phyloP scores from a whole-genome alignment of 2,888 invertebrate genomes.

The Celastrina argiolus region DNA sequence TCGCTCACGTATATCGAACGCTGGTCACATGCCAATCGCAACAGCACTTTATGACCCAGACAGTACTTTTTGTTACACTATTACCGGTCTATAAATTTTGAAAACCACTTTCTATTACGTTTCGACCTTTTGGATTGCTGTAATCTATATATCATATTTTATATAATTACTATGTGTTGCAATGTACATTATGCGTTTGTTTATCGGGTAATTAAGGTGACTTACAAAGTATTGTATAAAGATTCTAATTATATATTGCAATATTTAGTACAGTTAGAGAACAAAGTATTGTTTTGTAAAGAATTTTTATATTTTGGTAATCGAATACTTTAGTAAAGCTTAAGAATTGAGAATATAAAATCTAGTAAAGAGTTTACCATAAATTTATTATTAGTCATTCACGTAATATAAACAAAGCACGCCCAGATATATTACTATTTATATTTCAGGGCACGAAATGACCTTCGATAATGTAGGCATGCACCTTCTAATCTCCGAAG shows the following conservation, averaged over 20 bases:
- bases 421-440: neutral
- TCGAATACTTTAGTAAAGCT: too few species aligned
- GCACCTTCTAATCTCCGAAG: slow-evolving; percentile 18
- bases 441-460: slow-evolving; percentile 5
- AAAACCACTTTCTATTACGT: slow-evolving; percentile 33
- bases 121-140: slow-evolving; percentile 22
- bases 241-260: neutral
- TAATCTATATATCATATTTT: slow-evolving; percentile 2
- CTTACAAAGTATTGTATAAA: neutral
- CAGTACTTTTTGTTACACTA: slow-evolving; percentile 44
- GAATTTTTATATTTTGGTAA: too few species aligned
- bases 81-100: slow-evolving; percentile 43
- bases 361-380: too few species aligned
- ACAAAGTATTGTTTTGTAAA: too few species aligned
- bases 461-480: slow-evolving; percentile 11
- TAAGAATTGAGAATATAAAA: too few species aligned
- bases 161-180: slow-evolving; percentile 14
- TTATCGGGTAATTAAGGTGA: neutral
- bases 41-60: slow-evolving; percentile 41
- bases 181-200: slow-evolving; percentile 1
- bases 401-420: neutral
- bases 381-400: too few species aligned
- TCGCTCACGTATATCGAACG: slow-evolving; percentile 32
- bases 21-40: slow-evolving; percentile 29
- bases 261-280: too few species aligned